Evolutionary conservation across 2,797 vertebrate species (phyloP).

Genomic region (Acropternis orthonyx): DNA sequence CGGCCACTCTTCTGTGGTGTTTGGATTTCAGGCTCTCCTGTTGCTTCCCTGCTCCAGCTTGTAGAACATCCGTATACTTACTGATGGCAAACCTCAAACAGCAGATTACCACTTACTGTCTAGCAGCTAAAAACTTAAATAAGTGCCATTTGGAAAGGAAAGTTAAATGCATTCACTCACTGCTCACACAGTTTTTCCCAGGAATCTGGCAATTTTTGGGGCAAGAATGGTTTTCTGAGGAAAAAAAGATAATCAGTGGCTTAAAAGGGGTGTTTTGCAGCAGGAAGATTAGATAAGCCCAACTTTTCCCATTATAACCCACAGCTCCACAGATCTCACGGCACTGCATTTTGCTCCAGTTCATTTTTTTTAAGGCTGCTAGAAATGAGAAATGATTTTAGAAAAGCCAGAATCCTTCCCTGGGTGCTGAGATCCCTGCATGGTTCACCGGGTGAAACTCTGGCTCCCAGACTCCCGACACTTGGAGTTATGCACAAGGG

Average conservation of each 20-base stretch:
- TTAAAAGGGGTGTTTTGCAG: background rate
- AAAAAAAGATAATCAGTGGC: background rate
- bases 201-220: background rate
- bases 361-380: background rate
- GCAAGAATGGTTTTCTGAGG: background rate
- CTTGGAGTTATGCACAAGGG: background rate
- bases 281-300: background rate
- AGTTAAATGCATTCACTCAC: background rate
- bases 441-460: fast-evolving
- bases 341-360: background rate
- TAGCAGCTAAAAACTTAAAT: background rate
- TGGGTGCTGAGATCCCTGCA: background rate
- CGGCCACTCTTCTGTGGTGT: fast-evolving
- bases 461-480: background rate
- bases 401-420: background rate
- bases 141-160: background rate
- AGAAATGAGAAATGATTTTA: background rate
- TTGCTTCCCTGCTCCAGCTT: background rate
- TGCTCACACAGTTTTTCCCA: background rate
- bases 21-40: background rate
- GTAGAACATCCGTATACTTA: background rate
- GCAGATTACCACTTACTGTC: background rate
- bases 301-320: background rate
- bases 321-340: background rate
- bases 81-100: background rate